Evolutionary conservation across 2,797 vertebrate genomes (phyloP), one percentile per base, ranked within the genome.

Genomic region (Benthosema pterotum): DNA sequence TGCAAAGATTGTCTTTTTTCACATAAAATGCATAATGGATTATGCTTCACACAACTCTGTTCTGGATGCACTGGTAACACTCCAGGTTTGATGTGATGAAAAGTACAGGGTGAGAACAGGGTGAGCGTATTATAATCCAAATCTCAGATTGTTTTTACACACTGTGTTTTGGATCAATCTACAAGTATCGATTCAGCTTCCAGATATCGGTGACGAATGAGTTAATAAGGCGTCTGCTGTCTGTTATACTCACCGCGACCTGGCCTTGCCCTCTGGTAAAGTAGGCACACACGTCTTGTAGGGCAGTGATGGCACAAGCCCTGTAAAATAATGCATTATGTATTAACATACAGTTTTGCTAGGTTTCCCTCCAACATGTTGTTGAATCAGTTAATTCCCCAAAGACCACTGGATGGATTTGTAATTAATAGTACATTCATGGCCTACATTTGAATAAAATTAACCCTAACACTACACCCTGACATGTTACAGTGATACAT

Each of bases 201-300:
- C 19, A 22, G 19, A 22, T 22, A 4, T 22, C 19, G 19, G 19
- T 4, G 19, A 4, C 19, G 19, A 22, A 22, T 22, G 19, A 22
- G 19, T 2, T 22, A 22, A 22, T 25, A 25, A 17, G 43, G 22
- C 13, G 5, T 52, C 13, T 17, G 22, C 1, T 18, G 5, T 52
- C 13, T 17, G 22, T 2, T 11, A 47, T 4, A 89, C 93, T 92
- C 89, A 97, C 96, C 73, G 93, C 96, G 1, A 96, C 94, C 49
- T 94, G 96, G 2, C 96, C 95, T 28, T 89, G 91, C 59, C 87
- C 91, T 17, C 45, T 73, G 71, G 70, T 94, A 72, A 98, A 94
- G 69, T 95, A 98, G 7, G 84, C 74, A 4, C 87, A 88, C 46
- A 96, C 94, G 1, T 98, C 96, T 4, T 90, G 85, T 65, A 97